Percentiles rank a stretch among this genome's conserved stretches.
Evolutionary conservation across 2,888 invertebrate species (phyloP).

Genomic region (Pristionchus japonicus): DNA sequence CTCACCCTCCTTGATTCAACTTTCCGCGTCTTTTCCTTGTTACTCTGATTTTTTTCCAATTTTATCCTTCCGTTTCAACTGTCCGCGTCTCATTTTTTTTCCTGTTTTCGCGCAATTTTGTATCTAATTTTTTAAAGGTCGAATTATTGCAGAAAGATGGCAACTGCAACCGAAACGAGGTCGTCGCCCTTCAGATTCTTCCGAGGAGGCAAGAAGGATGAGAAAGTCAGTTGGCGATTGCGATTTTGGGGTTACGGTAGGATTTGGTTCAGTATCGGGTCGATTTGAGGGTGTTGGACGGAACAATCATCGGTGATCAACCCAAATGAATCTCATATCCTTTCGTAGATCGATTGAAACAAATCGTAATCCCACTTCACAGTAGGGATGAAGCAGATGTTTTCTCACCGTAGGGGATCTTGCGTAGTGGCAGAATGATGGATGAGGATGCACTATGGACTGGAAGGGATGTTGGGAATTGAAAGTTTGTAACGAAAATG

Average conservation of each 20-base stretch:
- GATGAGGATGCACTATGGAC: neutral
- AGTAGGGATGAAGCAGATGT: neutral
- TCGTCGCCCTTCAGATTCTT: slow-evolving; percentile 40
- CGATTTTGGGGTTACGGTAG: neutral
- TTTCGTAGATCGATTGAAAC: neutral
- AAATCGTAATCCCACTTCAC: too few relatives aligned
- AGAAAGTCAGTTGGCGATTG: neutral
- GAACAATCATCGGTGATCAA: too few relatives aligned
- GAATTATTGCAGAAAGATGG: neutral
- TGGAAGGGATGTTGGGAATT: neutral
- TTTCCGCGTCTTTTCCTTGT: neutral
- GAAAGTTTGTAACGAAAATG: neutral
- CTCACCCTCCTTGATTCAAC: slow-evolving; percentile 12
- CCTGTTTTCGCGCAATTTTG: neutral
- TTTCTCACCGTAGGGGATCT: neutral
- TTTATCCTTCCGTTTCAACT: too few relatives aligned
- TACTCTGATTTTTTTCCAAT: neutral
- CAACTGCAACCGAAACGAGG: neutral
- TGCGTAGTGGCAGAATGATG: neutral
- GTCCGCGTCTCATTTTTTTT: neutral
- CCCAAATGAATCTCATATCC: neutral
- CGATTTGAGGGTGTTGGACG: neutral
- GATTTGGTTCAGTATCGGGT: too few relatives aligned
- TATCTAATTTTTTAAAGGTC: neutral
- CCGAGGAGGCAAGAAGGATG: slow-evolving; percentile 5